Conservation (phyloP, 2,113 vertebrate species). For the Dasyurus viverrinus region DNA sequence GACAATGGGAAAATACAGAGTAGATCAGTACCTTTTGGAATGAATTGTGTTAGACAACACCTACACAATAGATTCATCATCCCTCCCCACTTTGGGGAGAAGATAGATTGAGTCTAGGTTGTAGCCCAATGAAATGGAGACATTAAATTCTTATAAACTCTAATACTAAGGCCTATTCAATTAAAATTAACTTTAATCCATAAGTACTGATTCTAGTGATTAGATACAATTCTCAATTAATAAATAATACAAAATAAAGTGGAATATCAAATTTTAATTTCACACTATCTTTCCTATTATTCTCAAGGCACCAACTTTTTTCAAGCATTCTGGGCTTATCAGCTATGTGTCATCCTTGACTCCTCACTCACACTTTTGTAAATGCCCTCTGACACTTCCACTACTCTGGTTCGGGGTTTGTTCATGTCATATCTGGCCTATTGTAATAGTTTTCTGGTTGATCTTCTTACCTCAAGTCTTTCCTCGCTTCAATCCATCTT, state of each 20-base stretch:
- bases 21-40: background rate
- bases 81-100: background rate
- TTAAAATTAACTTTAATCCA: background rate
- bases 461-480: background rate
- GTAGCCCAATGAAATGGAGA: background rate
- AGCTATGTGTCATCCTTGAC: background rate
- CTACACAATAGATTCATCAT: background rate
- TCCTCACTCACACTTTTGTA: background rate
- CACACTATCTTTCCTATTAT: background rate
- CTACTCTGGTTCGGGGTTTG: background rate
- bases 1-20: background rate
- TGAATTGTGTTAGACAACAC: background rate
- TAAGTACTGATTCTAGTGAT: background rate
- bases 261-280: background rate
- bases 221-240: background rate
- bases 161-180: background rate
- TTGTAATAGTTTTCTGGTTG: background rate
- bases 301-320: background rate
- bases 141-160: background rate
- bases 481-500: background rate
- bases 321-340: background rate
- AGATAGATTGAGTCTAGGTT: background rate
- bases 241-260: background rate
- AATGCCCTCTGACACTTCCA: background rate
- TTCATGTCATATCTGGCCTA: background rate